Evolutionary conservation across 2,888 invertebrate genomes (phyloP).

Genomic region (Abrostola tripartita): DNA sequence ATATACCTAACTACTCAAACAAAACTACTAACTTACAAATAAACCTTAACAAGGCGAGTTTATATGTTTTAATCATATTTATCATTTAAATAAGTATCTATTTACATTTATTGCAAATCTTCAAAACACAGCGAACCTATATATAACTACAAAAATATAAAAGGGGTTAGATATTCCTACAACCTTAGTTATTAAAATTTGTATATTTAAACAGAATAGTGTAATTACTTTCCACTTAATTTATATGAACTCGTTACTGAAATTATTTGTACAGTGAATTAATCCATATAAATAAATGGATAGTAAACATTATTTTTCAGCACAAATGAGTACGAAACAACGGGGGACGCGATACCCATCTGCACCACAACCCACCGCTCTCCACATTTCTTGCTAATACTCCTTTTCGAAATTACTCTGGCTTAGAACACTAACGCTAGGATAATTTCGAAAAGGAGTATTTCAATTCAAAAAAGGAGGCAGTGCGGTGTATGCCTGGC

Average conservation of each 20-base stretch:
- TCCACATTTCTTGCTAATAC: constrained; percentile 67
- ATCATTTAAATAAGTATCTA: constrained; percentile 48
- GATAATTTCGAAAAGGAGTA: constrained; percentile 89
- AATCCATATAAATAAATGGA: constrained; percentile 43
- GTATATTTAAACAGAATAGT: no score
- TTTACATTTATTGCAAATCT: constrained; percentile 55
- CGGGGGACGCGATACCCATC: constrained; percentile 6
- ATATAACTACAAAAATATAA: constrained; percentile 56
- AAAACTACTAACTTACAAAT: constrained; percentile 31
- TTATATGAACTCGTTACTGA: constrained; percentile 40
- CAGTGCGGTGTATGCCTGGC: constrained; percentile 91
- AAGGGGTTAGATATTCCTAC: constrained; percentile 13
- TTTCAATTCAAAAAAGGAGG: constrained; percentile 94
- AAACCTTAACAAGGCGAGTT: constrained; percentile 31
- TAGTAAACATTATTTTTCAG: constrained; percentile 19
- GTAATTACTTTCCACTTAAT: constrained; percentile 18
- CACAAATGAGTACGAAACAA: constrained; percentile 39
- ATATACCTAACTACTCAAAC: constrained; percentile 32
- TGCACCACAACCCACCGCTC: constrained; percentile 6
- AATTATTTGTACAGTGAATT: constrained; percentile 25
- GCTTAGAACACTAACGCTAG: constrained; percentile 57
- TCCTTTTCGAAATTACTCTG: constrained; percentile 86
- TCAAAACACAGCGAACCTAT: constrained; percentile 35
- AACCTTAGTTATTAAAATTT: no score
- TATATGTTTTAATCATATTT: constrained; percentile 14